These are phyloP conservation scores for Herpetotheres cachinnans DNA, from an alignment of 2,113 vertebrate species.

Conservation along the genomic window DNA sequence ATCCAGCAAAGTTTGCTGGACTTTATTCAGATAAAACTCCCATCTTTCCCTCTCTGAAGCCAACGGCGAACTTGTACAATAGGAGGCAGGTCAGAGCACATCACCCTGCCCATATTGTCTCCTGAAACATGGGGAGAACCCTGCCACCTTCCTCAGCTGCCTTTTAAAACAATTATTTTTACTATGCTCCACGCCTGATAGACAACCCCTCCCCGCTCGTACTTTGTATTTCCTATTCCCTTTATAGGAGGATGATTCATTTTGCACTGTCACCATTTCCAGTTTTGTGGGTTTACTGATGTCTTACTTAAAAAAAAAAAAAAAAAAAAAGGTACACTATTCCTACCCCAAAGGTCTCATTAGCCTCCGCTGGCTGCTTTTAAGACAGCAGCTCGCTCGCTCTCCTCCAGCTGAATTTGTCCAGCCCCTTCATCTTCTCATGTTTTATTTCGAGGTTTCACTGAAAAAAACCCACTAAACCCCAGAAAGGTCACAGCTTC, in stretches of 20 bases:
- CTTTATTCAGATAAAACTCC: constrained; percentile 13
- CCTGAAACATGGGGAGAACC: neutral
- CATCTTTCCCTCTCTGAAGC: neutral
- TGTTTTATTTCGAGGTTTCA: constrained; percentile 27
- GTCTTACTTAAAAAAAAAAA: constrained; percentile 43
- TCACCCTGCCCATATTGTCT: neutral
- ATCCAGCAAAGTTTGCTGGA: constrained; percentile 43
- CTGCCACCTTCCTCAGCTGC: neutral
- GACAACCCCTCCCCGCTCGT: constrained; percentile 43
- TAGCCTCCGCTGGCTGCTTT: constrained; percentile 47
- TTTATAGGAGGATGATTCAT: constrained; percentile 62
- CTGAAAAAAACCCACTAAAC: neutral
- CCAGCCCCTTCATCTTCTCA: constrained; percentile 31
- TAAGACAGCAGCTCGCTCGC: constrained; percentile 37
- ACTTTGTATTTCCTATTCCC: constrained; percentile 63
- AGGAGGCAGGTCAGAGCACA: constrained; percentile 35
- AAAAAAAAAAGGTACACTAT: neutral
- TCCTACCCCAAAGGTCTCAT: constrained; percentile 50
- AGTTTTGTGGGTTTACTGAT: constrained; percentile 65
- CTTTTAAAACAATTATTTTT: neutral
- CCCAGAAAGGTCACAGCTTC: neutral
- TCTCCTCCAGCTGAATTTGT: constrained; percentile 38
- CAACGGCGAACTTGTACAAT: neutral
- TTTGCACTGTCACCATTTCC: constrained; percentile 65
- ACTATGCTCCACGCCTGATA: constrained; percentile 45